Evolutionary conservation across 2,113 vertebrate genomes (phyloP).

Genomic region (Rhinopithecus roxellana): DNA sequence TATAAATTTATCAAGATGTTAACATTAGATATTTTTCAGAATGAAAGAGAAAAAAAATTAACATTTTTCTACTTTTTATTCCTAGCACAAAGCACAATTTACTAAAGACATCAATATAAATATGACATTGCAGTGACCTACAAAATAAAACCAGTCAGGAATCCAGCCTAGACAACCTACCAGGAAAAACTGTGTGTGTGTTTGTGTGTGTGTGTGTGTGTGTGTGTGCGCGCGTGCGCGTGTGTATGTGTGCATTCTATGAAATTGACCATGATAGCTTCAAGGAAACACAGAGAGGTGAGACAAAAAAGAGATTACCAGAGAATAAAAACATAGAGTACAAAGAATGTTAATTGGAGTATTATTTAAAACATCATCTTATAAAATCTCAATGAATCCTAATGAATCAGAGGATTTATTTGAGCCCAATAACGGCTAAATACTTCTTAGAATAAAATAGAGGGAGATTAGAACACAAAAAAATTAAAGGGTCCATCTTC

Average conservation of each 20-base stretch:
- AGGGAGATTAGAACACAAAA: conserved; percentile 42
- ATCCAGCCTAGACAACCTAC: conserved; percentile 51
- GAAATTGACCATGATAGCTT: conserved; percentile 69
- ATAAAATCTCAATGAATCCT: conserved; percentile 75
- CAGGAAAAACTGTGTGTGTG: neutral
- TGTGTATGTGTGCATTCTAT: neutral
- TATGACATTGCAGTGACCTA: conserved; percentile 83
- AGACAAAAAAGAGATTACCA: conserved; percentile 78
- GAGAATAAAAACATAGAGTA: conserved; percentile 67
- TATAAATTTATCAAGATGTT: conserved; percentile 67
- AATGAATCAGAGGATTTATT: conserved; percentile 76
- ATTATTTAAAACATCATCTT: conserved; percentile 78
- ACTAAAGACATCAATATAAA: conserved; percentile 71
- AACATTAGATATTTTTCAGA: conserved; percentile 51
- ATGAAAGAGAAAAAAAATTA: conserved; percentile 43
- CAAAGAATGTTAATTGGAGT: conserved; percentile 79
- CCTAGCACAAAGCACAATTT: conserved; percentile 71
- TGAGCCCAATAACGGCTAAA: conserved; percentile 64
- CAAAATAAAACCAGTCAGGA: conserved; percentile 76
- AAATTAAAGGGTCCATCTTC: conserved; percentile 33
- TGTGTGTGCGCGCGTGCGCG: neutral
- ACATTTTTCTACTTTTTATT: conserved; percentile 29
- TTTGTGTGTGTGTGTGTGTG: neutral
- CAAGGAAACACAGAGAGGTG: conserved; percentile 70
- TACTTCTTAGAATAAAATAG: conserved; percentile 69